A percentile compares a stretch with the other conserved stretches of the same genome.
phyloP scores from a whole-genome alignment of 2,888 invertebrate species.

The Diploptera punctata region DNA sequence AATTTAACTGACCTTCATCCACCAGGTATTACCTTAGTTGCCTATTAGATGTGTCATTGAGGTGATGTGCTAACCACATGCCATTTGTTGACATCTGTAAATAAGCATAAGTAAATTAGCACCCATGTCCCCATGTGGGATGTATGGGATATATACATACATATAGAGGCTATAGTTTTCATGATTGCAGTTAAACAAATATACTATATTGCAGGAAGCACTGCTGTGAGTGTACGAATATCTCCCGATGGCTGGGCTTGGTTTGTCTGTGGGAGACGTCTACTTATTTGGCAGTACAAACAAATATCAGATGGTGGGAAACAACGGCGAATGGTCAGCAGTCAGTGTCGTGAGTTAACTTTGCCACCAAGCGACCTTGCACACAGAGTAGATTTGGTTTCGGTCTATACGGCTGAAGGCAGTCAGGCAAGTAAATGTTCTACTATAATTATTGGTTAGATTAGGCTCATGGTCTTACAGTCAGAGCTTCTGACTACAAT shows the following conservation, averaged over 20 bases:
- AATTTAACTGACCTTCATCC: too few species aligned
- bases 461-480: too few species aligned
- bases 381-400: constrained; percentile 85
- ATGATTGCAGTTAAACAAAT: too few species aligned
- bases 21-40: too few species aligned
- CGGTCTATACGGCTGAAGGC: constrained; percentile 68
- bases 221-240: constrained; percentile 67
- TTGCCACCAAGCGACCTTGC: constrained; percentile 92
- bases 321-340: constrained; percentile 47
- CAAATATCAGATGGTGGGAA: constrained; percentile 30
- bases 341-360: constrained; percentile 83
- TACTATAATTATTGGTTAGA: too few species aligned
- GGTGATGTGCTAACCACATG: too few species aligned
- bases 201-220: constrained; percentile 50
- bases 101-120: too few species aligned
- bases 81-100: background rate
- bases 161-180: too few species aligned
- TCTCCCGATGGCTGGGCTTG: constrained; percentile 79
- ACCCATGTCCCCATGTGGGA: too few species aligned
- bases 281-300: constrained; percentile 82
- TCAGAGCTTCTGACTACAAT: too few species aligned
- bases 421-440: constrained; percentile 61
- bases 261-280: constrained; percentile 83
- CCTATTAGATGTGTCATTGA: too few species aligned
- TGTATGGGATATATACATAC: too few species aligned